Evolutionary conservation across 2,113 vertebrate species (phyloP), one percentile per base, ranked within the genome.

Genomic region (Felis chaus): DNA sequence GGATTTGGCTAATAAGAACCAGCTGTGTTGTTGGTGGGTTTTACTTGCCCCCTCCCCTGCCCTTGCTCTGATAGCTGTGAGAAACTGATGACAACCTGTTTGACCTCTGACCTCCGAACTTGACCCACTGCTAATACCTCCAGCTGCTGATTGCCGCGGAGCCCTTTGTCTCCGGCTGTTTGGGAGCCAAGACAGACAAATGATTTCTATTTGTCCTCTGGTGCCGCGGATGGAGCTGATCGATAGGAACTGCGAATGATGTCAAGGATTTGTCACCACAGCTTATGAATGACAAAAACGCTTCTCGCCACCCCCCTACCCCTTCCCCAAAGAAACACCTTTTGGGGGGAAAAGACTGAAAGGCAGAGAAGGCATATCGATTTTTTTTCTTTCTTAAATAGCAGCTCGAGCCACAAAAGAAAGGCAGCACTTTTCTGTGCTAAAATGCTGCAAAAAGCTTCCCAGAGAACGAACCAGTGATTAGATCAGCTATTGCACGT

Each of bases 241-340:
- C 99, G 99, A 99, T 99, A 99, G 99, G 99, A 99, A 99, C 99
- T 98, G 97, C 98, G 99, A 99, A 99, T 99, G 99, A 99, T 99
- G 99, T 99, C 99, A 99, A 99, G 99, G 99, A 99, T 99, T 99
- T 99, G 99, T 99, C 99, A 99, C 99, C 98, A 98, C 98, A 99
- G 99, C 99, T 99, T 99, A 99, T 99, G 99, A 99, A 99, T 99
- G 99, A 99, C 99, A 99, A 99, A 99, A 99, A 98, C 98, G 98
- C 98, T 97, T 98, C 98, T 98, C 36, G 2, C 81, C 31, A 13
- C 55, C 18, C 74, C 48, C 1, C 91, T 29, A 76, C 81, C 96
- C 89, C 92, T 94, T 81, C 97, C 97, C 98, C 98, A 98, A 98
- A 99, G 98, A 99, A 99, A 97, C 98, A 99, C 99, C 99, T 99